Conservation (phyloP, 2,888 invertebrate genomes). For the Drosophila greeni region DNA sequence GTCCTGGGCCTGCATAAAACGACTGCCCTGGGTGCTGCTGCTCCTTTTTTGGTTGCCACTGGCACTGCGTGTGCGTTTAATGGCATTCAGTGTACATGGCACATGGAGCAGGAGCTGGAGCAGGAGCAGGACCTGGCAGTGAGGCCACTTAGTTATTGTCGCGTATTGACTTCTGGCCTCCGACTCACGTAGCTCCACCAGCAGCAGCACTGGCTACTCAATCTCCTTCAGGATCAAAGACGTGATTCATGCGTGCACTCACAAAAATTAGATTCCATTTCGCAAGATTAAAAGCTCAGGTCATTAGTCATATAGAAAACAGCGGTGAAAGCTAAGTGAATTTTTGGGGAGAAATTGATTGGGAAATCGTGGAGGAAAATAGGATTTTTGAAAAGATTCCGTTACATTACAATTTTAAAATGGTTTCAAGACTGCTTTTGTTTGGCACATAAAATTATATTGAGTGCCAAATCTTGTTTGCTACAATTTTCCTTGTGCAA, state of each 20-base stretch:
- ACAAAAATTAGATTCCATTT: constrained; percentile 11
- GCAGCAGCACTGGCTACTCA: constrained; percentile 44
- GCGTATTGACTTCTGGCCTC: constrained; percentile 59
- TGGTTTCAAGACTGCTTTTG: neutral
- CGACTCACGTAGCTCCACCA: constrained; percentile 49
- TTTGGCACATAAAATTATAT: neutral
- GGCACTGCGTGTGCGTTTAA: constrained; percentile 54
- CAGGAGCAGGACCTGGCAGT: constrained; percentile 1
- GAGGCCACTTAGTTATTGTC: constrained; percentile 46
- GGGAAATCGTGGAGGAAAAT: too few relatives aligned
- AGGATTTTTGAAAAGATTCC: neutral
- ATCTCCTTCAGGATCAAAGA: constrained; percentile 39
- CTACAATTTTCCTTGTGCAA: constrained; percentile 20
- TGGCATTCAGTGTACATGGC: constrained; percentile 22
- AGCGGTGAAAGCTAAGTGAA: neutral
- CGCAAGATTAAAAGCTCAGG: constrained; percentile 1
- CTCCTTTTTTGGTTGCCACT: constrained; percentile 6
- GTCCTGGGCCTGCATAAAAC: constrained; percentile 43
- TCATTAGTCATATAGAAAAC: constrained; percentile 1
- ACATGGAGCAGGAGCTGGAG: constrained; percentile 4
- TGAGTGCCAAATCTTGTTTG: neutral
- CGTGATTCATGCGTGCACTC: constrained; percentile 55
- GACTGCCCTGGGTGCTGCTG: constrained; percentile 10
- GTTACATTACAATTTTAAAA: neutral
- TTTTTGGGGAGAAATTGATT: neutral